These are phyloP conservation scores for Rhyacophila evoluta DNA, from an alignment of 2,888 invertebrate genomes.

Conservation along the genomic window DNA sequence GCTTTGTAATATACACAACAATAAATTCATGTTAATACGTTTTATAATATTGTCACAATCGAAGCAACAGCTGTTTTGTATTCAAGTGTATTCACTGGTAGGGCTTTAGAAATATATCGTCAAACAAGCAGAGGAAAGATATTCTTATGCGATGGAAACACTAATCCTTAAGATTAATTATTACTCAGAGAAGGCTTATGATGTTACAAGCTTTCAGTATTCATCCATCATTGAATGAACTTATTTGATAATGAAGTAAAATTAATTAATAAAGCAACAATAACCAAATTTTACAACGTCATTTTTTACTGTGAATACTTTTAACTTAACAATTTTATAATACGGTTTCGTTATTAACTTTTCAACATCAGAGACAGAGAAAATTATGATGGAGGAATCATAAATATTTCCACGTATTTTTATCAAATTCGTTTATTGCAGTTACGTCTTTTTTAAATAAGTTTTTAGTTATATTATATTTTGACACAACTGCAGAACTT, in stretches of 20 bases:
- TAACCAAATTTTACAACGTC: too few relatives aligned
- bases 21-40: constrained; percentile 15
- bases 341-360: too few relatives aligned
- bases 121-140: neutral
- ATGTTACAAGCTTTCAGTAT: neutral
- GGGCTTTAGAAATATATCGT: neutral
- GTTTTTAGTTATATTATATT: too few relatives aligned
- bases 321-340: too few relatives aligned
- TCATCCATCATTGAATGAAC: neutral
- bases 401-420: too few relatives aligned
- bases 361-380: too few relatives aligned
- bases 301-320: too few relatives aligned
- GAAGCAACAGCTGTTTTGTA: constrained; percentile 8
- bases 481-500: too few relatives aligned
- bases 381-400: too few relatives aligned
- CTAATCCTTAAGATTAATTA: constrained; percentile 2
- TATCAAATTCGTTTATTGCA: too few relatives aligned
- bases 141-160: neutral
- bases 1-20: neutral
- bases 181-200: neutral
- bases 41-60: constrained; percentile 27
- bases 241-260: neutral
- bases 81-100: neutral
- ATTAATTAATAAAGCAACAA: too few relatives aligned
- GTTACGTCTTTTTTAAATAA: too few relatives aligned